A percentile compares a stretch with the other conserved stretches of the same genome.
phyloP scores from a whole-genome alignment of 2,888 invertebrate species.

The Glaucopsyche alexis region DNA sequence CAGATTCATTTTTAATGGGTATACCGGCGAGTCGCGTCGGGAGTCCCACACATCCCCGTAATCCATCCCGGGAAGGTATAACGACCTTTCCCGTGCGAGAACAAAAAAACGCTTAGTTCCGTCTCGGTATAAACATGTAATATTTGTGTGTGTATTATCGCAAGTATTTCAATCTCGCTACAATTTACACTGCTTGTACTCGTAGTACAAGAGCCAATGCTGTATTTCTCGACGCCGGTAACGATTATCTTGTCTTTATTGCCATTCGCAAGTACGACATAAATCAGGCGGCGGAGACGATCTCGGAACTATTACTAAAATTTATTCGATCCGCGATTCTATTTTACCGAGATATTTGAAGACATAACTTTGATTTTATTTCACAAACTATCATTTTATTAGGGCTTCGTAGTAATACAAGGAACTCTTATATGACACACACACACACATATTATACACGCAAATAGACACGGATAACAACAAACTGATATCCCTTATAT shows the following conservation, averaged over 20 bases:
- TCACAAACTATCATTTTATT: neutral
- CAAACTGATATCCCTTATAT: too few species aligned
- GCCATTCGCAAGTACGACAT: neutral
- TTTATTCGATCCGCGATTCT: conserved; percentile 10
- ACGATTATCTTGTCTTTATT: conserved; percentile 10
- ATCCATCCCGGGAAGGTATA: too few species aligned
- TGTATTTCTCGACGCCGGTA: neutral
- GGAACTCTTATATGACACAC: too few species aligned
- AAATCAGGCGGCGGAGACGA: neutral
- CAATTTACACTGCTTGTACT: neutral
- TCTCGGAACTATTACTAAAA: conserved; percentile 12
- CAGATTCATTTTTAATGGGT: too few species aligned
- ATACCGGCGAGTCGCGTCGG: too few species aligned
- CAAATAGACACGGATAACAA: too few species aligned
- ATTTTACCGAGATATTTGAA: neutral
- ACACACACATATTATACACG: too few species aligned
- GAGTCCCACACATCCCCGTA: too few species aligned
- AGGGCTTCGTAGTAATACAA: too few species aligned
- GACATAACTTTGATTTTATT: neutral
- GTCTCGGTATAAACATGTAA: neutral
- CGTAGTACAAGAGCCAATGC: neutral
- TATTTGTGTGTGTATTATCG: neutral
- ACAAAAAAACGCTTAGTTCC: too few species aligned
- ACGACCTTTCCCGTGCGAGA: too few species aligned
- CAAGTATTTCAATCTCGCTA: too few species aligned